Evolutionary conservation across 2,797 vertebrate genomes (phyloP).

Genomic region (Sebastes jordani): DNA sequence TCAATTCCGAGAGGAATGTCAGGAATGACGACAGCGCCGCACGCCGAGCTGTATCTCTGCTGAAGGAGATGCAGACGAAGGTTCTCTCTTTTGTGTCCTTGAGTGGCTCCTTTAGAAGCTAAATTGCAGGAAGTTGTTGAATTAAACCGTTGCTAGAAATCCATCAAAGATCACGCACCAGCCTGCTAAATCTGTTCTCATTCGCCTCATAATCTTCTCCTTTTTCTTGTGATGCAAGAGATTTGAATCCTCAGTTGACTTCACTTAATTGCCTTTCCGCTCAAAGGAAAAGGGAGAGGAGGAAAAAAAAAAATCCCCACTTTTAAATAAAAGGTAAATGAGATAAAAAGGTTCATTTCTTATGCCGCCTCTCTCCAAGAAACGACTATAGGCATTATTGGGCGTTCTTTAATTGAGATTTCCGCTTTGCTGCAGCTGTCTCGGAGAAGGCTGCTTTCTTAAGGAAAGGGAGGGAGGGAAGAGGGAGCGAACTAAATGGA

Average conservation of each 20-base stretch:
- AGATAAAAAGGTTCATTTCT: conserved; percentile 84
- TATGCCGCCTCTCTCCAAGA: conserved; percentile 79
- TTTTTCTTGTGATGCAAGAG: conserved; percentile 81
- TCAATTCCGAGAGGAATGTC: conserved; percentile 62
- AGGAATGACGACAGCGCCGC: conserved; percentile 52
- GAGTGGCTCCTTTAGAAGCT: conserved; percentile 78
- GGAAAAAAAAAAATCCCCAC: conserved; percentile 59
- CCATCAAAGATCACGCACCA: conserved; percentile 80
- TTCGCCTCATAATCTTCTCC: conserved; percentile 79
- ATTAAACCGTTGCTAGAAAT: conserved; percentile 81
- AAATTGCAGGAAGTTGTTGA: conserved; percentile 85
- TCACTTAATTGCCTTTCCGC: conserved; percentile 87
- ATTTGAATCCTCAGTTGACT: conserved; percentile 86
- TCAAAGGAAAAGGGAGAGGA: conserved; percentile 75
- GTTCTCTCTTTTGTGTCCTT: conserved; percentile 71
- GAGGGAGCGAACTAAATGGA: conserved; percentile 75
- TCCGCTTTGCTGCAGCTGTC: conserved; percentile 83
- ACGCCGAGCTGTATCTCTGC: conserved; percentile 56
- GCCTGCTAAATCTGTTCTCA: conserved; percentile 82
- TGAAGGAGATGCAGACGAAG: conserved; percentile 65
- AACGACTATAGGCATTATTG: conserved; percentile 84
- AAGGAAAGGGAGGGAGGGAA: conserved; percentile 52
- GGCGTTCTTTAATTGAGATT: conserved; percentile 84
- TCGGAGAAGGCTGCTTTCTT: conserved; percentile 68
- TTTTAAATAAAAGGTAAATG: conserved; percentile 88